Evolutionary conservation across 2,797 vertebrate genomes (phyloP).

Genomic region (Columba guinea): DNA sequence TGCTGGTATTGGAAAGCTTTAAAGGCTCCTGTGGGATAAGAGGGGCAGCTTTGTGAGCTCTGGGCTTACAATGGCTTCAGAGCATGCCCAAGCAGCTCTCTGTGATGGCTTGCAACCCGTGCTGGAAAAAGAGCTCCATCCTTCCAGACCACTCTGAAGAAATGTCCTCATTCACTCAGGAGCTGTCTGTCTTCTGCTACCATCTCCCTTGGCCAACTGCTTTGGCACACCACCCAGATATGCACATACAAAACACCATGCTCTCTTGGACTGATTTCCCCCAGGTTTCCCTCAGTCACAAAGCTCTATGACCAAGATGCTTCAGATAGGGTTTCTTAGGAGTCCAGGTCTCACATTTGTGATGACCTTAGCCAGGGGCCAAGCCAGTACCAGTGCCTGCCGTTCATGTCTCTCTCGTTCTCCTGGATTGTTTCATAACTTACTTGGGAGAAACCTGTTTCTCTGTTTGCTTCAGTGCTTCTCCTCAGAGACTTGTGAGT

Average conservation of each 20-base stretch:
- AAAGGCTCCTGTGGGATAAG: neutral
- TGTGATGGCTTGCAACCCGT: rapidly evolving
- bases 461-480: neutral
- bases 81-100: neutral
- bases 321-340: neutral
- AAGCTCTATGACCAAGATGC: neutral
- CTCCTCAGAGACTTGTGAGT: neutral
- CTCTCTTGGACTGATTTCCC: neutral
- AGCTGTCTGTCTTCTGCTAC: neutral
- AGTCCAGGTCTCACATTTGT: neutral
- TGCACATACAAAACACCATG: neutral
- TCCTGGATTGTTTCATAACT: neutral
- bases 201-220: rapidly evolving
- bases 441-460: neutral
- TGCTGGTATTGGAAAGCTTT: neutral
- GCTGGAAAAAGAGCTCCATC: neutral
- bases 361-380: neutral
- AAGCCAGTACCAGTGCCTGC: neutral
- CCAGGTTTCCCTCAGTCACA: neutral
- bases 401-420: neutral
- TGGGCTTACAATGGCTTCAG: neutral
- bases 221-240: neutral
- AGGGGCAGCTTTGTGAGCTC: neutral
- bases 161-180: neutral
- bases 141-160: neutral